A percentile compares a stretch with the other conserved stretches of the same genome.
phyloP scores from a whole-genome alignment of 2,888 invertebrate species.

The Entomobrya proxima region DNA sequence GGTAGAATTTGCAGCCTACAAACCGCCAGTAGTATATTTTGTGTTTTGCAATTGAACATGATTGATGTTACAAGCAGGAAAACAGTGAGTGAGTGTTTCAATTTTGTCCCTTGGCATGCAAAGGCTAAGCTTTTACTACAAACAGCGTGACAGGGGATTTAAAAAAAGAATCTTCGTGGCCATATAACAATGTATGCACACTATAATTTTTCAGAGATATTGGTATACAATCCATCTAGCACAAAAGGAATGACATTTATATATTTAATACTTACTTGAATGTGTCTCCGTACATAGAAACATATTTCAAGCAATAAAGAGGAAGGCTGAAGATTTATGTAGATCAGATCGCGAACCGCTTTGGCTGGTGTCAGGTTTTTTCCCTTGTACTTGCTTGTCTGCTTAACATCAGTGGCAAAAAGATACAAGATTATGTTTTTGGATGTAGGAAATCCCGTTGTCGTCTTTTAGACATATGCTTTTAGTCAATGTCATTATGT shows the following conservation, averaged over 20 bases:
- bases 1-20: too few species aligned
- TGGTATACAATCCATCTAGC: slow-evolving; percentile 1
- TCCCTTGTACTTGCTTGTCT: slow-evolving; percentile 13
- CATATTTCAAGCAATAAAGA: not conserved
- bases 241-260: slow-evolving; percentile 3
- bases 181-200: not conserved
- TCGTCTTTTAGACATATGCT: slow-evolving; percentile 33
- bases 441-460: slow-evolving; percentile 56
- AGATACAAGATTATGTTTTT: slow-evolving; percentile 45
- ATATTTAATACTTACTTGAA: not conserved
- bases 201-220: not conserved
- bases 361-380: slow-evolving; percentile 43
- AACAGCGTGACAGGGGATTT: not conserved
- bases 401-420: slow-evolving; percentile 22
- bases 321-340: slow-evolving; percentile 14
- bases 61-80: slow-evolving; percentile 20
- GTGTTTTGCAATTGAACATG: not conserved
- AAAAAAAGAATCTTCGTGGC: not conserved
- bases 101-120: slow-evolving; percentile 7
- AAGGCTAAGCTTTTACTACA: not conserved
- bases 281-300: not conserved
- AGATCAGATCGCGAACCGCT: slow-evolving; percentile 22
- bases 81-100: slow-evolving; percentile 16
- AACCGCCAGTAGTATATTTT: too few species aligned
- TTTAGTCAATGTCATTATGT: slow-evolving; percentile 51